Base-by-base conservation (phyloP, 2,113 vertebrate species). In the Pollimyrus isidori region DNA sequence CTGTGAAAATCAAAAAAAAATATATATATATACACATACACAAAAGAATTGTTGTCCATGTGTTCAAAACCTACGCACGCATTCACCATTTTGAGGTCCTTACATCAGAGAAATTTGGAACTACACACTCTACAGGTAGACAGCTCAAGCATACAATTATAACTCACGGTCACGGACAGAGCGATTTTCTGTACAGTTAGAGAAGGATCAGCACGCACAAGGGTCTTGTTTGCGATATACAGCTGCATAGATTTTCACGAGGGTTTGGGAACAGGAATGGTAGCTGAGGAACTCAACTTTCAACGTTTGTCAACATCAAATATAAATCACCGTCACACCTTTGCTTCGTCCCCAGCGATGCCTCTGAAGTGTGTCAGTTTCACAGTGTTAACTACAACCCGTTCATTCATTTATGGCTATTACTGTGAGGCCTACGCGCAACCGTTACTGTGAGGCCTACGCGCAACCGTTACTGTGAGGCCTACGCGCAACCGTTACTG, bases 231-330 rank as follows among this genome's bases (percentile, higher is more conserved):
- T 86, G 56, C 85, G 19, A 89, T 89, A 45, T 53, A 93, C 89
- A 92, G 91, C 93, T 94, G 94, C 94, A 95, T 95, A 94, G 94
- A 92, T 94, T 90, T 92, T 11, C 87, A 73, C 83, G 15, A 65
- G 19, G 85, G 85, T 76, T 69, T 53, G 26, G 62, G 50, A 87
- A 49, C 48, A 30, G 26, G 65, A 52, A 46, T 46, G 65, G 65
- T 80, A 35, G 87, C 86, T 35, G 26, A 62, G 56, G 89, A 42
- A 46, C 69, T 89, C 23, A 23, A 73, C 52, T 7, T 46, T 53
- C n/a, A 69, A 30, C 62, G 76, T 80, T 15, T 17, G 15, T 35
- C 30, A 21, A 35, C 50, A 35, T 69, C 10, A 42, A 80, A 42
- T 19, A 80, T 13, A 80, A 76, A 80, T 84, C 39, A 35, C 23